Evolutionary conservation across 2,113 vertebrate genomes (phyloP), one percentile per base, ranked within the genome.

Genomic region (Seriola quinqueradiata): DNA sequence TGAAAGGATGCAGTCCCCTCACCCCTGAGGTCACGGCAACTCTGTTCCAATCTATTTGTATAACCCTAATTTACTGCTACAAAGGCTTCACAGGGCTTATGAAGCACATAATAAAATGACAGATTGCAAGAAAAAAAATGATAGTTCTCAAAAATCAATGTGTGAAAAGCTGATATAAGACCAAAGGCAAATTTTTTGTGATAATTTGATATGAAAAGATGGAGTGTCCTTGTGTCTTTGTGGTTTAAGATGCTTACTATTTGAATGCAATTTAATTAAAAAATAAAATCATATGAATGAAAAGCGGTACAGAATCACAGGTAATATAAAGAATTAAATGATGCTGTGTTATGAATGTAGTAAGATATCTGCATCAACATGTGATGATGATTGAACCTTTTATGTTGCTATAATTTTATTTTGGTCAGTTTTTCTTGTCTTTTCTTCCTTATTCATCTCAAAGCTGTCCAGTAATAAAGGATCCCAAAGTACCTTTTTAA

Each of bases 31-130:
- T 66, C 32, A n/a, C 23, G 13, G 38, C 57, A 55, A 61, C 28
- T 28, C 28, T 28, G 28, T 64, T 78, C 48, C 32, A 16, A 14
- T 71, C 28, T 34, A 58, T 69, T 54, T 78, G 13, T 40, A 38
- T 74, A 52, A 25, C 6, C 8, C 25, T 40, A 38, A 67, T 79
- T 48, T 32, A 48, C 14, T 61, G 28, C 23, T 40, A 52, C 42
- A 66, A 75, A 75, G 21, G 34, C 34, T 38, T 66, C 10, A 54
- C 19, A 68, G 36, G 54, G 28, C 25, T 17, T 52, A 64, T 48
- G 19, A 73, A 58, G 46, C 10, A 38, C 42, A 17, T 16, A 36
- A 66, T 52, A 65, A 55, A 78, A 48, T 34, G 8, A 71, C 19
- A 50, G 4, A 32, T 52, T 42, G 4, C 28, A 34, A 55, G 46